Evolutionary conservation across 2,797 vertebrate genomes (phyloP).

Genomic region (Atherinosoma microstoma): DNA sequence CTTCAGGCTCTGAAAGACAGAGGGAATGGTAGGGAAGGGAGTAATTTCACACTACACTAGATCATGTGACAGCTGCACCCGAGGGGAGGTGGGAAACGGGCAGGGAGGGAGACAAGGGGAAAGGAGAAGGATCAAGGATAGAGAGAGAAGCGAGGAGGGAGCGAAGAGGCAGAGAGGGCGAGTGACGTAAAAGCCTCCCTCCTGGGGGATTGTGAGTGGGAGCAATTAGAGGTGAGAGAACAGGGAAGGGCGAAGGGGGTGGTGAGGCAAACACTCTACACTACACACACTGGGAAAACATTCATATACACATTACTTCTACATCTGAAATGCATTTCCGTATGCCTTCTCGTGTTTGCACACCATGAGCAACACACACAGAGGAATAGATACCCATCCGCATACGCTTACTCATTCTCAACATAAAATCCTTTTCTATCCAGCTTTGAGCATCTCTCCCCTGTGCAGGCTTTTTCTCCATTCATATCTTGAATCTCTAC

Average conservation of each 20-base stretch:
- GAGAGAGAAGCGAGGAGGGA: constrained; percentile 40
- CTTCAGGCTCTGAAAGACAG: constrained; percentile 68
- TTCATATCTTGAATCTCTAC: constrained; percentile 61
- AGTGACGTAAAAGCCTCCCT: constrained; percentile 77
- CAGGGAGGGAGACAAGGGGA: constrained; percentile 34
- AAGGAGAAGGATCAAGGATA: constrained; percentile 53
- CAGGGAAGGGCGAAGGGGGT: constrained; percentile 67
- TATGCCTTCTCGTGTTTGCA: constrained; percentile 53
- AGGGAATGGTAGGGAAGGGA: constrained; percentile 70
- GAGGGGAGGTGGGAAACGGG: constrained; percentile 68
- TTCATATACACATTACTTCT: constrained; percentile 63
- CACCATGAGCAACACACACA: constrained; percentile 38
- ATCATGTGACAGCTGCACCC: constrained; percentile 82
- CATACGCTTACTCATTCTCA: constrained; percentile 58
- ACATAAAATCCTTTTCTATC: constrained; percentile 65
- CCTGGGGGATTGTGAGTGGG: constrained; percentile 78
- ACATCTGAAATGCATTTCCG: constrained; percentile 48
- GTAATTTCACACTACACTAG: constrained; percentile 83
- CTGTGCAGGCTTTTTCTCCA: constrained; percentile 42
- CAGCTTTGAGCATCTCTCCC: constrained; percentile 60
- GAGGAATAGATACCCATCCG: constrained; percentile 29
- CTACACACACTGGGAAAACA: constrained; percentile 56
- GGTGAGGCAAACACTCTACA: constrained; percentile 64
- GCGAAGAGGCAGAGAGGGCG: constrained; percentile 36
- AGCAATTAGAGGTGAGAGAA: constrained; percentile 83